Percentiles rank a stretch among this genome's conserved stretches.
Evolutionary conservation across 2,888 invertebrate genomes (phyloP).

Genomic region (Pollenia angustigena): DNA sequence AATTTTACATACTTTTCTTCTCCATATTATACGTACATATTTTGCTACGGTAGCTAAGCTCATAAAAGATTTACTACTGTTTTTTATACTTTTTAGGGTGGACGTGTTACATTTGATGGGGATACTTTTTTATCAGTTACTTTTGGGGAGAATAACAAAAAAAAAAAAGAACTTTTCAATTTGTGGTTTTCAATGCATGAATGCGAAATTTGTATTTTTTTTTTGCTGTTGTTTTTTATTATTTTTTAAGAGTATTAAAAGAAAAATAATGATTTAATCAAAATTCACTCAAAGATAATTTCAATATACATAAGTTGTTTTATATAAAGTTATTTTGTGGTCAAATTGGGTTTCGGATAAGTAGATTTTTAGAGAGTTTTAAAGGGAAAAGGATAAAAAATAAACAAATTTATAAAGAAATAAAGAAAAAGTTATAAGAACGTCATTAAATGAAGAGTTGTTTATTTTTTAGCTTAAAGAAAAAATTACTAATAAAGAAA

Average conservation of each 20-base stretch:
- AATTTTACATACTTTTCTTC: slow-evolving; percentile 8
- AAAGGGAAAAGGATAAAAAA: no score
- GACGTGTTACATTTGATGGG: background rate
- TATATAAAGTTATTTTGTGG: slow-evolving; percentile 8
- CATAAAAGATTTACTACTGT: slow-evolving; percentile 25
- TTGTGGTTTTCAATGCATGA: slow-evolving; percentile 34
- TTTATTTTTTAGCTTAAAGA: no score
- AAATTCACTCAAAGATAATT: slow-evolving; percentile 13
- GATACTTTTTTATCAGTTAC: background rate
- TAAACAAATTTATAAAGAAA: no score
- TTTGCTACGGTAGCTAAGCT: slow-evolving; percentile 15
- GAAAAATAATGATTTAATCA: slow-evolving; percentile 26
- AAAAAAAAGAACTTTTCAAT: slow-evolving; percentile 21
- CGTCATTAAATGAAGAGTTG: no score
- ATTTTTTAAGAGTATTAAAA: slow-evolving; percentile 5
- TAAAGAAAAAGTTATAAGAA: no score
- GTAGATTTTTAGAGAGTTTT: no score
- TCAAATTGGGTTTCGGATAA: slow-evolving; percentile 5
- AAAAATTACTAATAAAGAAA: no score
- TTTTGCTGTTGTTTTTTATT: background rate
- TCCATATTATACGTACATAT: background rate
- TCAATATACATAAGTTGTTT: background rate
- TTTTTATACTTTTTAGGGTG: background rate
- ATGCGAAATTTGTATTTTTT: background rate
- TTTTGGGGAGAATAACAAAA: background rate